A percentile compares a stretch with the other conserved stretches of the same genome.
Conservation (phyloP, 2,888 invertebrate genomes). For the Volucella zonaria region DNA sequence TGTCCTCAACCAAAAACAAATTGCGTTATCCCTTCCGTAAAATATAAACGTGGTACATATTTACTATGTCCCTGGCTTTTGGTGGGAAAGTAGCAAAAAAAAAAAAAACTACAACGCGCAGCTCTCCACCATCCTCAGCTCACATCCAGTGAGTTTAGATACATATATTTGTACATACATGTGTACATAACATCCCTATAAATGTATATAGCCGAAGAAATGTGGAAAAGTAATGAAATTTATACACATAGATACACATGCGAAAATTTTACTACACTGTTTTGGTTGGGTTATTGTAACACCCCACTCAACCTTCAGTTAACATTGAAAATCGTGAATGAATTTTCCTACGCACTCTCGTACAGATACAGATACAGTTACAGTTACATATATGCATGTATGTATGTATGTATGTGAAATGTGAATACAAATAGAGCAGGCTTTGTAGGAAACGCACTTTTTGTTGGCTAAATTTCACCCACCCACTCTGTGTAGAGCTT, state of each 20-base stretch:
- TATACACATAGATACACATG: conserved; percentile 4
- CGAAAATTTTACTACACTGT: conserved; percentile 47
- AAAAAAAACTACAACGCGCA: conserved; percentile 1
- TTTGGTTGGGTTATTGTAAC: conserved; percentile 41
- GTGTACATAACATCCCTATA: neutral
- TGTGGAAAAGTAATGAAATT: no score
- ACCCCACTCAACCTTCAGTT: conserved; percentile 71
- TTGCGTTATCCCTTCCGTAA: conserved; percentile 52
- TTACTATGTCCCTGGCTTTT: conserved; percentile 5
- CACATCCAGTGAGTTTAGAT: neutral
- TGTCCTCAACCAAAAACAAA: conserved; percentile 48
- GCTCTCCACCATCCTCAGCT: neutral
- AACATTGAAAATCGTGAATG: conserved; percentile 70
- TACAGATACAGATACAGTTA: neutral
- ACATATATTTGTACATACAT: neutral
- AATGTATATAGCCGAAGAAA: no score
- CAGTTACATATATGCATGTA: no score
- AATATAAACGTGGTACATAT: conserved; percentile 30
- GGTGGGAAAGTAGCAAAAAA: neutral
- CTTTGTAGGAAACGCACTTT: neutral
- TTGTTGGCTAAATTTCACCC: conserved; percentile 15
- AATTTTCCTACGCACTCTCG: conserved; percentile 38
- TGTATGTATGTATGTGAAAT: no score
- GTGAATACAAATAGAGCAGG: no score
- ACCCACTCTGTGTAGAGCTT: conserved; percentile 14